Evolutionary conservation across 2,113 vertebrate genomes (phyloP), one percentile per base, ranked within the genome.

Genomic region (Marmota flaviventris): DNA sequence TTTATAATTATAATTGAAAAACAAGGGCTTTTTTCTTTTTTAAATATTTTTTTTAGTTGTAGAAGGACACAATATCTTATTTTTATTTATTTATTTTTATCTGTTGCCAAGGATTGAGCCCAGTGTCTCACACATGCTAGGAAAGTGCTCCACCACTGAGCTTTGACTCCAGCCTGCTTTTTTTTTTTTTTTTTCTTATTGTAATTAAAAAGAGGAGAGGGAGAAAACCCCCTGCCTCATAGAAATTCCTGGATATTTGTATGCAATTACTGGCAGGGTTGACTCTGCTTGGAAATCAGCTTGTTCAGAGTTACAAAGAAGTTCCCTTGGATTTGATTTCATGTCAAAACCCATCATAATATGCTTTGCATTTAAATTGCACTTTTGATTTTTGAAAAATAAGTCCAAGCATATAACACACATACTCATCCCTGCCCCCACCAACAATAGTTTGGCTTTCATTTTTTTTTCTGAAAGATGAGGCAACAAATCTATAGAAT

Each of bases 1-100:
- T 96, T 79, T 84, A 75, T 82, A 18, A 85, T 63, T 3, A 65
- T 92, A 95, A 96, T 91, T 85, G 72, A 95, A 96, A 81, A 84
- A 58, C 24, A 24, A 58, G 13, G 11, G 1, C 70, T 89, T 87
- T 83, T 58, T 42, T 32, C 45, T 48, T 48, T 48, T 13, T 13
- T 2, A 51, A 51, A 51, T 9, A 51, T 13, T 51, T 12, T 12
- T 51, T 51, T 51, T 51, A 51, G 48, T 51, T 51, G 48, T 51
- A 51, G 48, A 51, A 2, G 48, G 12, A 51, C 12, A 51, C 48
- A 51, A 51, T 51, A 51, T 51, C 48, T 51, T 51, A 51, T 51
- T 51, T 51, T 51, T 51, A 51, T 51, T 51, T 51, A 51, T 51
- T 51, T 51, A 51, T 51, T 51, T 45, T 51, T 51, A 51, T 51